Conservation (phyloP, 2,797 vertebrate species). For the Botia almorhae region DNA sequence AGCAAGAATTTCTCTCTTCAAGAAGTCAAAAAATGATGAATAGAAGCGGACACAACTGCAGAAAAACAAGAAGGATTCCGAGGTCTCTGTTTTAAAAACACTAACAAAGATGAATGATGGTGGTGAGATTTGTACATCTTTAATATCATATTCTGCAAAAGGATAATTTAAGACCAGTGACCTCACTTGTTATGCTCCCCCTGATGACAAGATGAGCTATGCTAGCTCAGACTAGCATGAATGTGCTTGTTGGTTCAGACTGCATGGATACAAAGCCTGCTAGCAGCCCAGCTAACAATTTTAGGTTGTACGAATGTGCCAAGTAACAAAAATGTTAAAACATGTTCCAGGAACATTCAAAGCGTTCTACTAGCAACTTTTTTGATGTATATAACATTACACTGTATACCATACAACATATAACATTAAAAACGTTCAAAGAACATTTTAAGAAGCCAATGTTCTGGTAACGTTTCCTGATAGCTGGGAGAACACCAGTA, state of each 20-base stretch:
- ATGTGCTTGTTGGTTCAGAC: background rate
- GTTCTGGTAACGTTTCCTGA: too few species aligned
- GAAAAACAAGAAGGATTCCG: background rate
- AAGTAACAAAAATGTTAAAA: too few species aligned
- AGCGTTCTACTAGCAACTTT: too few species aligned
- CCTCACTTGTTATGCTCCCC: too few species aligned
- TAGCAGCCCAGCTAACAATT: background rate
- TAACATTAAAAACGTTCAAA: too few species aligned
- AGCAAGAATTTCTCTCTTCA: slow-evolving; percentile 37
- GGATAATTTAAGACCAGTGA: background rate
- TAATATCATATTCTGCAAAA: background rate
- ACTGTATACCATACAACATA: too few species aligned
- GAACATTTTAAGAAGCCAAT: too few species aligned
- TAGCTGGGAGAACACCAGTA: too few species aligned
- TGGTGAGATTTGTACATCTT: background rate
- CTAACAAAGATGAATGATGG: background rate
- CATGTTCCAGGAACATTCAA: too few species aligned
- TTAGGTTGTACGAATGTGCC: too few species aligned
- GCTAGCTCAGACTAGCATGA: background rate
- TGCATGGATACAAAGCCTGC: background rate
- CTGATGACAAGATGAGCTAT: background rate
- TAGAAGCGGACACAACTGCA: background rate
- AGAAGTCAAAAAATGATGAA: slow-evolving; percentile 30
- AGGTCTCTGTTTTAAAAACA: background rate
- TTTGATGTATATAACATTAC: too few species aligned